Evolutionary conservation across 2,113 vertebrate genomes (phyloP), one percentile per base, ranked within the genome.

Genomic region (Heterochromis multidens): DNA sequence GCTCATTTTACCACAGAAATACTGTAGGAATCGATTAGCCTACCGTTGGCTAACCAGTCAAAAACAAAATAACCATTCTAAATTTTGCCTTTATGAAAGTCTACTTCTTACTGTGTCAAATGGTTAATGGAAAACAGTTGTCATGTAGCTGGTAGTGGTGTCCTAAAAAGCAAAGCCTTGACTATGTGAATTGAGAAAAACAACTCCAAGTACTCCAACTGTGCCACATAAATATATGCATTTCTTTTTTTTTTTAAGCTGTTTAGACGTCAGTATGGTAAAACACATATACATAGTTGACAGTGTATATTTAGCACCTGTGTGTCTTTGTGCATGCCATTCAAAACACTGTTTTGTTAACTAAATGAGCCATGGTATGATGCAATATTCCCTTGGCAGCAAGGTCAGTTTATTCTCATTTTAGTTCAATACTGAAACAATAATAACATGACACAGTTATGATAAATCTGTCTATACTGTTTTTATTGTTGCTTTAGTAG

Each of bases 291-390:
- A 88, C 81, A 89, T 33, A 19, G 23, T 81, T 88, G 79, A 88
- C 61, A 82, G 33, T 63, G 49, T 84, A 76, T 81, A 40, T 74
- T 77, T 87, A 82, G 78, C 78, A 89, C 86, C 67, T 81, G 82
- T 29, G 23, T 58, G 23, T 72, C 23, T 81, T 31, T 79, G 67
- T 78, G 19, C 31, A 19, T 77, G 40, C 5, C 17, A 46, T 85
- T 90, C n/a, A 65, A 83, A 31, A 54, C 25, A 14, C 29, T 54
- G 4, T 29, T 85, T 81, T 63, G 57, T 82, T 13, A 78, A 65
- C 49, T 83, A 78, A 89, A 81, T 79, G 49, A 59, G 49, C 57
- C 77, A 56, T 17, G 29, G 31, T 19, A 74, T 92, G 88, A 89
- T 84, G 89, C 65, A 90, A 87, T 86, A 56, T 35, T 87, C 86